These are phyloP conservation scores for Strigamia transsilvanica DNA, from an alignment of 2,888 invertebrate genomes.

Conservation along the genomic window DNA sequence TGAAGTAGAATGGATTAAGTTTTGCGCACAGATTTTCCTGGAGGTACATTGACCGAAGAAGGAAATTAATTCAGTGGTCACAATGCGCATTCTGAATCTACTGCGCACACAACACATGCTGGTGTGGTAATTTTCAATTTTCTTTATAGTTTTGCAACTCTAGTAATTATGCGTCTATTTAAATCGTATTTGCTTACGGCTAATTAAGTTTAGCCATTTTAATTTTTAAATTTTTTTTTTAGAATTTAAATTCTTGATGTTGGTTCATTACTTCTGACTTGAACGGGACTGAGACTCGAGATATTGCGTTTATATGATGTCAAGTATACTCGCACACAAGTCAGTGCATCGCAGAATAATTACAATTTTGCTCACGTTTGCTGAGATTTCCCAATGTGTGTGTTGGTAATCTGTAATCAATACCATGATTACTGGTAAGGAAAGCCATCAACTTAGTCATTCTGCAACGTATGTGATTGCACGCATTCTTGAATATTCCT, in stretches of 20 bases:
- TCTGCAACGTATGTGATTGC: slow-evolving; percentile 28
- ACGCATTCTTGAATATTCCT: slow-evolving; percentile 24
- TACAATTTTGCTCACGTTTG: slow-evolving; percentile 37
- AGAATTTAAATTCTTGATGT: background rate
- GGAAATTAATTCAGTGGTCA: slow-evolving; percentile 8
- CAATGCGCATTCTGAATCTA: background rate
- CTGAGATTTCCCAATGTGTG: slow-evolving; percentile 39
- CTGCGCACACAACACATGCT: background rate
- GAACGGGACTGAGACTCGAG: background rate
- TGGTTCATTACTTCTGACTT: background rate
- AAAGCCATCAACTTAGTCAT: slow-evolving; percentile 32
- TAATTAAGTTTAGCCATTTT: background rate
- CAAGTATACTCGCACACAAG: slow-evolving; percentile 20
- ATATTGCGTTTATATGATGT: slow-evolving; percentile 15
- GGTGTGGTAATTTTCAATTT: background rate
- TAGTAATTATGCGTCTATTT: background rate
- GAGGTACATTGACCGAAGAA: background rate
- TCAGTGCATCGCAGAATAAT: slow-evolving; percentile 12
- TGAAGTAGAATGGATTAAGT: background rate
- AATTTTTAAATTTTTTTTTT: background rate
- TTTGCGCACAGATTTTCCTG: background rate
- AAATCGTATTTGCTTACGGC: background rate
- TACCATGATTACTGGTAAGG: slow-evolving; percentile 15
- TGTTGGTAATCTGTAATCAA: slow-evolving; percentile 47
- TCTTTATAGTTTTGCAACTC: background rate